Evolutionary conservation across 2,888 invertebrate genomes (phyloP).

Genomic region (Acanthosepion esculentum): DNA sequence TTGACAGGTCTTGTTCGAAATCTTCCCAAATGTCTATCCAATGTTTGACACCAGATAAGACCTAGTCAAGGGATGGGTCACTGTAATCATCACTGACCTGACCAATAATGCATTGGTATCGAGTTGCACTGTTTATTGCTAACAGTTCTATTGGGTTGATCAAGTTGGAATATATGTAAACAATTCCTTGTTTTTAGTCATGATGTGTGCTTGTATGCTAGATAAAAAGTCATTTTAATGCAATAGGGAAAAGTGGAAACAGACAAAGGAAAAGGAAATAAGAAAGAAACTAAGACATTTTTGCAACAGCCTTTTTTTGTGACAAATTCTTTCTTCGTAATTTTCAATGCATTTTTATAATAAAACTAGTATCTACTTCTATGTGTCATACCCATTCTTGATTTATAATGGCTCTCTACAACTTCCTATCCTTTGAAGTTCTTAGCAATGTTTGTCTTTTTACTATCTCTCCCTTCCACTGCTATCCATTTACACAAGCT

Average conservation of each 20-base stretch:
- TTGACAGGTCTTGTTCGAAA: conserved; percentile 1
- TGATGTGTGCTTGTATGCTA: not conserved
- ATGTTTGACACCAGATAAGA: not conserved
- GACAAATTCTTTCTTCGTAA: too few relatives aligned
- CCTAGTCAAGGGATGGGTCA: not conserved
- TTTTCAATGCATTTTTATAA: too few relatives aligned
- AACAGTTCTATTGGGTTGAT: not conserved
- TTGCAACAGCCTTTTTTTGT: too few relatives aligned
- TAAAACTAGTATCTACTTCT: too few relatives aligned
- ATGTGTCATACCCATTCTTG: too few relatives aligned
- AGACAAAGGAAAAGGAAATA: too few relatives aligned
- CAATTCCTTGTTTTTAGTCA: not conserved
- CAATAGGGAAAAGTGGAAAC: not conserved
- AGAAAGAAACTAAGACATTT: too few relatives aligned
- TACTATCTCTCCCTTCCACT: too few relatives aligned
- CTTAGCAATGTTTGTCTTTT: too few relatives aligned
- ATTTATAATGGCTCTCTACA: too few relatives aligned
- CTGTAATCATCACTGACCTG: not conserved
- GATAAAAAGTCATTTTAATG: not conserved
- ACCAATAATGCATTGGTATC: not conserved
- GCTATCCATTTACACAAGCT: too few relatives aligned
- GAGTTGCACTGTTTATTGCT: not conserved
- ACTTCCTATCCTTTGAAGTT: too few relatives aligned
- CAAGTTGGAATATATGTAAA: not conserved
- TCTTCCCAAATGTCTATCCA: not conserved